These are phyloP conservation scores for Callinectes sapidus DNA, from an alignment of 2,888 invertebrate genomes.

Conservation along the genomic window DNA sequence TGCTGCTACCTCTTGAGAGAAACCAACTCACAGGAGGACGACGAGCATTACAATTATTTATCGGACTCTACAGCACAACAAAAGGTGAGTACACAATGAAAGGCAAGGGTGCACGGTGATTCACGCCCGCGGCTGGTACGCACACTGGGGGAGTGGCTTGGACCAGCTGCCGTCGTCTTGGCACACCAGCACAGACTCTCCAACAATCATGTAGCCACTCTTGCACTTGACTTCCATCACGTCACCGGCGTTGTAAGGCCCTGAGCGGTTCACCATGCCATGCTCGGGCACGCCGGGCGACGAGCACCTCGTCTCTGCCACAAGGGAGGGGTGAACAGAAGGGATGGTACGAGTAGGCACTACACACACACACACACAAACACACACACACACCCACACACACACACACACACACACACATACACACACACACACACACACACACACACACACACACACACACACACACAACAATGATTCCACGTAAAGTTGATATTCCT, in stretches of 20 bases:
- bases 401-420: constrained; percentile 1
- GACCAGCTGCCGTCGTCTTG: constrained; percentile 88
- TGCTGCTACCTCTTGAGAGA: constrained; percentile 1
- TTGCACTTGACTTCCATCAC: constrained; percentile 88
- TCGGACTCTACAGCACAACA: constrained; percentile 26
- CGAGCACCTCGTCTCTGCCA: constrained; percentile 87
- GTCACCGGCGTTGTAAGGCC: constrained; percentile 88
- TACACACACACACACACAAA: constrained; percentile 16
- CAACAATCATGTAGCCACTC: constrained; percentile 85
- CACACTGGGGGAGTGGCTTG: constrained; percentile 84
- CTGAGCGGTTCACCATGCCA: constrained; percentile 85
- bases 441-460: neutral
- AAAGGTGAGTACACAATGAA: neutral
- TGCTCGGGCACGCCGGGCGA: constrained; percentile 85
- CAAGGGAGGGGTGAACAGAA: neutral
- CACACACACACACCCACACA: constrained; percentile 24
- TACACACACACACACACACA: neutral
- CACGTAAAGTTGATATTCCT: constrained; percentile 2
- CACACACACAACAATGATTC: neutral
- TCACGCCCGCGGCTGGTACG: constrained; percentile 30
- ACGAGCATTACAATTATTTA: neutral
- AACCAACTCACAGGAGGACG: neutral
- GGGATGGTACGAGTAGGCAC: neutral
- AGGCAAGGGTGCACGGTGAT: constrained; percentile 13
- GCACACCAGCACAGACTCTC: constrained; percentile 85